Evolutionary conservation across 92 coral and sea anemone species (phyloP).

Genomic region (Virgularia gustaviana): DNA sequence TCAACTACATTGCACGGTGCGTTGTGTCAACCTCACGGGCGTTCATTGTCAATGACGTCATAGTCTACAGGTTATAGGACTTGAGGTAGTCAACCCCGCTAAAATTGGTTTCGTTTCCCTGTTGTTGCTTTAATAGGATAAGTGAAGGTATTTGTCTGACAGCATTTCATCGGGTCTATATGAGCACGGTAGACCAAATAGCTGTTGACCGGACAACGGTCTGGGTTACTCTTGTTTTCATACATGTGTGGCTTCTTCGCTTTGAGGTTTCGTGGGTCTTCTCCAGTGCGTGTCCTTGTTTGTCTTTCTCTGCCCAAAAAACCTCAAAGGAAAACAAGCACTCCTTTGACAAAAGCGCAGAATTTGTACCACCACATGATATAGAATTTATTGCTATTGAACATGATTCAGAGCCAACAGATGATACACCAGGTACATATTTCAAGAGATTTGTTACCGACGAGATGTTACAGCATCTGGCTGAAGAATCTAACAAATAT

Average conservation of each 20-base stretch:
- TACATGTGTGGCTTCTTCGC: slow-evolving; percentile 46
- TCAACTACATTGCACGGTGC: too few relatives aligned
- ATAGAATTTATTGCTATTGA: not conserved
- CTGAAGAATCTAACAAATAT: slow-evolving; percentile 6
- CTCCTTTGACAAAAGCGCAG: not conserved
- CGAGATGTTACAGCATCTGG: not conserved
- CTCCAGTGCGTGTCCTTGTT: slow-evolving; percentile 54
- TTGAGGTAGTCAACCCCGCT: too few relatives aligned
- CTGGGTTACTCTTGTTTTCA: slow-evolving; percentile 49
- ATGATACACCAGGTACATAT: too few relatives aligned
- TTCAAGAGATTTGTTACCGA: slow-evolving; percentile 12
- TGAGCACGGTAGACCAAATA: slow-evolving; percentile 54
- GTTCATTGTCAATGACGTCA: too few relatives aligned
- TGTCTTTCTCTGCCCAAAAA: slow-evolving; percentile 36
- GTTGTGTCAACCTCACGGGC: too few relatives aligned
- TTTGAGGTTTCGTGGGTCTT: slow-evolving; percentile 44
- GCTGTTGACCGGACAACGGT: slow-evolving; percentile 52
- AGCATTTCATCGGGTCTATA: slow-evolving; percentile 42
- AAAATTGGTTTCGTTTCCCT: too few relatives aligned
- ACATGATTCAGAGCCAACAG: not conserved
- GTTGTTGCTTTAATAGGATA: too few relatives aligned
- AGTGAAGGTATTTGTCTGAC: slow-evolving; percentile 9
- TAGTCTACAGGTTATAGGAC: too few relatives aligned
- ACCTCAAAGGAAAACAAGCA: not conserved
- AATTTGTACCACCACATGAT: slow-evolving; percentile 9